Evolutionary conservation across 2,797 vertebrate species (phyloP).

Genomic region (Xyrichtys novacula): DNA sequence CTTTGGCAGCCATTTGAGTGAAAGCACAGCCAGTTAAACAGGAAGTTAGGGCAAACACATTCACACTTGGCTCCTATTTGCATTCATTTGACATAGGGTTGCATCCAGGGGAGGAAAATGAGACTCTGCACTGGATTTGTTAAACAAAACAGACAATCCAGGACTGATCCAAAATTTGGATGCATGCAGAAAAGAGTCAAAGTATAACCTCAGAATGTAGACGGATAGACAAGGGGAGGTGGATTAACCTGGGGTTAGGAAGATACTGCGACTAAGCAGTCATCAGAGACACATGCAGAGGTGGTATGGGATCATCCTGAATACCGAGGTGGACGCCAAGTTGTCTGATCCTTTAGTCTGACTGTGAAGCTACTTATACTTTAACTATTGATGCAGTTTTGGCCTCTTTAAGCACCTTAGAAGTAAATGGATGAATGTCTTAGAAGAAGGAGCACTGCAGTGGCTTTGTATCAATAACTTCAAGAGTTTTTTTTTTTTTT

Average conservation of each 20-base stretch:
- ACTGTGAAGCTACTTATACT: too few relatives aligned
- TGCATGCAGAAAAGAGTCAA: conserved; percentile 56
- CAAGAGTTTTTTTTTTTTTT: too few relatives aligned
- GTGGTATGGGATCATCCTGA: not conserved
- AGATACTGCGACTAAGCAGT: conserved; percentile 39
- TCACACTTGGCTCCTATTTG: conserved; percentile 59
- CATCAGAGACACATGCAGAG: conserved; percentile 2
- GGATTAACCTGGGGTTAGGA: conserved; percentile 68
- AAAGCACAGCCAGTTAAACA: conserved; percentile 54
- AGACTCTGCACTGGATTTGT: conserved; percentile 62
- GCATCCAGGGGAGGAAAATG: conserved; percentile 73
- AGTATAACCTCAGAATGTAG: conserved; percentile 75
- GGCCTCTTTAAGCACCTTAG: too few relatives aligned
- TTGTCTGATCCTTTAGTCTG: too few relatives aligned
- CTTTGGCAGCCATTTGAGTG: conserved; percentile 66
- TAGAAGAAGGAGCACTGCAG: too few relatives aligned
- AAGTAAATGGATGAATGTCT: too few relatives aligned
- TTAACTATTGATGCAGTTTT: too few relatives aligned
- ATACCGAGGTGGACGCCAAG: too few relatives aligned
- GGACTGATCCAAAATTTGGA: conserved; percentile 81
- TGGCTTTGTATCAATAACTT: too few relatives aligned
- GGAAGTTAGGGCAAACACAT: conserved; percentile 50
- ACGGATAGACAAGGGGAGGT: conserved; percentile 67
- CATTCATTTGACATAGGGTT: conserved; percentile 71
- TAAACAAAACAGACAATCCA: conserved; percentile 71